Conservation (phyloP, 2,888 invertebrate genomes). For the Tineola bisselliella region DNA sequence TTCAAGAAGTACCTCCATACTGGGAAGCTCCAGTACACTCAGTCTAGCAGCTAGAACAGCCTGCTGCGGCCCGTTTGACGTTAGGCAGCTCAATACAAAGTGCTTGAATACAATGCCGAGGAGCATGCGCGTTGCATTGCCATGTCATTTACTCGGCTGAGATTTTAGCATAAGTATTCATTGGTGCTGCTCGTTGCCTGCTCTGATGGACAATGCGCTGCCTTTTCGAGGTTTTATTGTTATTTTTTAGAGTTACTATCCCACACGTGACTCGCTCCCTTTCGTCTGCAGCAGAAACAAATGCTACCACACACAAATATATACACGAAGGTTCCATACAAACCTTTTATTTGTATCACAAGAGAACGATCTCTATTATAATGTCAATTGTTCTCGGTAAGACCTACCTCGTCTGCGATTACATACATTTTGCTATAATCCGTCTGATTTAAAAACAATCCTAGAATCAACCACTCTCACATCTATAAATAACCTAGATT, state of each 20-base stretch:
- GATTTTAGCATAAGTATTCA: slow-evolving; percentile 48
- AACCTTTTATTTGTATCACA: neutral
- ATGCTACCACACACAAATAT: too few species aligned
- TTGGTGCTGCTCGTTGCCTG: slow-evolving; percentile 18
- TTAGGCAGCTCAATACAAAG: neutral
- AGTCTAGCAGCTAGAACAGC: neutral
- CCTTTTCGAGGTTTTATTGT: neutral
- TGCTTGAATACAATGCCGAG: neutral
- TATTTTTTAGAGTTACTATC: neutral
- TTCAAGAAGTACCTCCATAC: neutral
- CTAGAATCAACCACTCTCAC: slow-evolving; percentile 22
- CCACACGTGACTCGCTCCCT: too few species aligned
- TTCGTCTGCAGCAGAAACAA: too few species aligned
- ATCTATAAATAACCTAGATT: slow-evolving; percentile 51
- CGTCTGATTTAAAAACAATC: slow-evolving; percentile 3
- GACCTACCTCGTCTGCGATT: neutral
- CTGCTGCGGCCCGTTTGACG: neutral
- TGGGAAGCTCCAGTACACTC: neutral
- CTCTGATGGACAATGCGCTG: slow-evolving; percentile 12
- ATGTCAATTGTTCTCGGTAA: neutral
- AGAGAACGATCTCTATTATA: neutral
- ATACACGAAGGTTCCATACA: too few species aligned
- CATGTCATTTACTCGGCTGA: slow-evolving; percentile 46
- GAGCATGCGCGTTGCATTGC: slow-evolving; percentile 33
- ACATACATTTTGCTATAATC: slow-evolving; percentile 1